phyloP scores from a whole-genome alignment of 2,113 vertebrate genomes.

The Gymnarchus niloticus region DNA sequence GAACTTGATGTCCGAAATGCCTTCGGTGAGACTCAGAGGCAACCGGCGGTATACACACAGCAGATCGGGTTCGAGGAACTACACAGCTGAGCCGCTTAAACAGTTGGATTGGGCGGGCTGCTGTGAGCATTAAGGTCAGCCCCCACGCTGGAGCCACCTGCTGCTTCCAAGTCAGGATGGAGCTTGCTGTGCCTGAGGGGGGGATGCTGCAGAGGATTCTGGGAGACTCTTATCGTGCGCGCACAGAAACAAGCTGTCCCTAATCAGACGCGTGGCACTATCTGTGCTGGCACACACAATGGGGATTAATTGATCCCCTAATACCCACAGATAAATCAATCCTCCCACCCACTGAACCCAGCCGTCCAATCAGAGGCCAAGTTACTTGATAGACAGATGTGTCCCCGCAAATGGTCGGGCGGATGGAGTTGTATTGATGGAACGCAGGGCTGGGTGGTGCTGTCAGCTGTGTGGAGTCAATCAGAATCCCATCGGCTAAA shows the following conservation, averaged over 20 bases:
- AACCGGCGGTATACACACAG: neutral
- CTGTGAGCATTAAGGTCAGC: neutral
- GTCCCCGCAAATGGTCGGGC: slow-evolving; percentile 23
- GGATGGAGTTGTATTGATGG: slow-evolving; percentile 11
- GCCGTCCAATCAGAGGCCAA: slow-evolving; percentile 27
- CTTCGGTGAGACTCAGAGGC: neutral
- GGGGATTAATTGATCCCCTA: slow-evolving; percentile 47
- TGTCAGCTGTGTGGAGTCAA: slow-evolving; percentile 31
- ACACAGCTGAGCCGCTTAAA: neutral
- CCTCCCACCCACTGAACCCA: neutral
- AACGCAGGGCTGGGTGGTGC: slow-evolving; percentile 5
- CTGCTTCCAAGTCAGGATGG: slow-evolving; percentile 18
- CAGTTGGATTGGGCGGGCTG: neutral
- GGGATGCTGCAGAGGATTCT: neutral
- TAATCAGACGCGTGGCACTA: slow-evolving; percentile 35
- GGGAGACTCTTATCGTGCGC: slow-evolving; percentile 36
- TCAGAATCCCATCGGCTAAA: slow-evolving; percentile 36
- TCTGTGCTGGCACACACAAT: slow-evolving; percentile 40
- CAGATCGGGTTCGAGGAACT: neutral
- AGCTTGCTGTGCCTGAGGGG: slow-evolving; percentile 30
- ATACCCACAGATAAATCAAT: slow-evolving; percentile 42
- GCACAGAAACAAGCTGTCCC: slow-evolving; percentile 39
- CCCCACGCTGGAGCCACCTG: slow-evolving; percentile 14
- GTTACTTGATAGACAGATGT: neutral
- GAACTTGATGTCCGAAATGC: neutral